phyloP scores from a whole-genome alignment of 2,113 vertebrate species.

The Mus spicilegus region DNA sequence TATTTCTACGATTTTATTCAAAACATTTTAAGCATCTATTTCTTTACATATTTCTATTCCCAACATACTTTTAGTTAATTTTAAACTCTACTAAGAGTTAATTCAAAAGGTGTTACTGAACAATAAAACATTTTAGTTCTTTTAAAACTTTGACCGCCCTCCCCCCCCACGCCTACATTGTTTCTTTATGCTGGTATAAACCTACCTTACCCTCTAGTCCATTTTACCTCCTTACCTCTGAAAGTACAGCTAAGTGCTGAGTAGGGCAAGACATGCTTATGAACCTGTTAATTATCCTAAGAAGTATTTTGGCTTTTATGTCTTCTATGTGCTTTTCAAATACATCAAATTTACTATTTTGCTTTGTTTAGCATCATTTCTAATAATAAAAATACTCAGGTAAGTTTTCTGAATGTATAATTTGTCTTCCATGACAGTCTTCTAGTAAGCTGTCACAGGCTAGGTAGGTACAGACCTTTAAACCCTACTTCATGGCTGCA shows the following conservation, averaged over 20 bases:
- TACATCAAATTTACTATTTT: constrained; percentile 63
- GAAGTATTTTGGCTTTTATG: constrained; percentile 73
- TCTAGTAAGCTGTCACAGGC: neutral
- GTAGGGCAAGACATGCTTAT: constrained; percentile 65
- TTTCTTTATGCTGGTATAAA: constrained; percentile 74
- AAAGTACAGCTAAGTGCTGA: constrained; percentile 77
- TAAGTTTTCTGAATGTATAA: constrained; percentile 5
- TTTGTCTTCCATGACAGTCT: neutral
- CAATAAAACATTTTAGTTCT: constrained; percentile 69
- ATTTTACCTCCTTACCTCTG: constrained; percentile 78
- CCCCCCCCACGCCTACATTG: constrained; percentile 48
- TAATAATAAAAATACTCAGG: constrained; percentile 20
- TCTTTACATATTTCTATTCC: neutral
- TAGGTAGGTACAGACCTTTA: neutral
- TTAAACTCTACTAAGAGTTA: constrained; percentile 64
- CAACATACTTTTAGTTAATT: neutral
- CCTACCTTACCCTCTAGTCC: constrained; percentile 73
- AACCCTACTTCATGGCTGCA: neutral
- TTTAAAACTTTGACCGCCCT: constrained; percentile 4
- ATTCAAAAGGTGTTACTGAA: constrained; percentile 72
- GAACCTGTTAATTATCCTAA: constrained; percentile 74
- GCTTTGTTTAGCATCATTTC: constrained; percentile 57
- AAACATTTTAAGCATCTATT: constrained; percentile 37
- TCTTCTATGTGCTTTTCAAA: constrained; percentile 38
- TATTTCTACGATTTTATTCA: constrained; percentile 58